A percentile compares a stretch with the other conserved stretches of the same genome.
Evolutionary conservation across 2,113 vertebrate genomes (phyloP).

Genomic region (Rousettus leschenaultii): DNA sequence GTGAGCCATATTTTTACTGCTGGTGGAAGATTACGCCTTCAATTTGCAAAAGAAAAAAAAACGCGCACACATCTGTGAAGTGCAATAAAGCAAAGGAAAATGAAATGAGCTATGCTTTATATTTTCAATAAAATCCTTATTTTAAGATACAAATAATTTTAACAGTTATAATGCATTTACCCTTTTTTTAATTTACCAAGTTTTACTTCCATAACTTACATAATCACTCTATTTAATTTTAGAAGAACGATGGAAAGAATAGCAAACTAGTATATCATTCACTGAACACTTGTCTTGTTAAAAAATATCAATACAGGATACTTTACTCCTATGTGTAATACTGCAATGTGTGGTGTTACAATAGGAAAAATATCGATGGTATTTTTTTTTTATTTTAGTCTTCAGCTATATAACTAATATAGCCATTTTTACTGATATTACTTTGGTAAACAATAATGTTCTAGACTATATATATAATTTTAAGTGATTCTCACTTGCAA

Average conservation of each 20-base stretch:
- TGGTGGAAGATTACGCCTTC: too few relatives aligned
- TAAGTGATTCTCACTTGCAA: background rate
- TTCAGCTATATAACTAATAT: slow-evolving; percentile 38
- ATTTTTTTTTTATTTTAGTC: slow-evolving; percentile 2
- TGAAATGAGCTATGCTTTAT: background rate
- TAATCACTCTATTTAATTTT: background rate
- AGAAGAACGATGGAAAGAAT: slow-evolving; percentile 23
- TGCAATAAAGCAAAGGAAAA: background rate
- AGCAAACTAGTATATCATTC: slow-evolving; percentile 39
- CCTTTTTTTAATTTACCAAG: slow-evolving; percentile 25
- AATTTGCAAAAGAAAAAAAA: too few relatives aligned
- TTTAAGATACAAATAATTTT: background rate
- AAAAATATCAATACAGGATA: slow-evolving; percentile 63
- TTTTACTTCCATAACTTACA: slow-evolving; percentile 34
- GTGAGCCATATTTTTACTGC: background rate
- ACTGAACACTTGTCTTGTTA: slow-evolving; percentile 25
- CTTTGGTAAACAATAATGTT: slow-evolving; percentile 37
- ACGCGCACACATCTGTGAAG: background rate
- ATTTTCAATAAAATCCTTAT: background rate
- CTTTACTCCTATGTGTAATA: slow-evolving; percentile 47
- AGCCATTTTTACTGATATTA: slow-evolving; percentile 49
- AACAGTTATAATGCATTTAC: background rate
- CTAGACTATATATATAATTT: background rate
- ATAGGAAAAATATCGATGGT: slow-evolving; percentile 73
- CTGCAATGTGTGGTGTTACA: slow-evolving; percentile 32